Base-by-base conservation (phyloP, 2,888 invertebrate genomes). In the Ectropis crepuscularia region DNA sequence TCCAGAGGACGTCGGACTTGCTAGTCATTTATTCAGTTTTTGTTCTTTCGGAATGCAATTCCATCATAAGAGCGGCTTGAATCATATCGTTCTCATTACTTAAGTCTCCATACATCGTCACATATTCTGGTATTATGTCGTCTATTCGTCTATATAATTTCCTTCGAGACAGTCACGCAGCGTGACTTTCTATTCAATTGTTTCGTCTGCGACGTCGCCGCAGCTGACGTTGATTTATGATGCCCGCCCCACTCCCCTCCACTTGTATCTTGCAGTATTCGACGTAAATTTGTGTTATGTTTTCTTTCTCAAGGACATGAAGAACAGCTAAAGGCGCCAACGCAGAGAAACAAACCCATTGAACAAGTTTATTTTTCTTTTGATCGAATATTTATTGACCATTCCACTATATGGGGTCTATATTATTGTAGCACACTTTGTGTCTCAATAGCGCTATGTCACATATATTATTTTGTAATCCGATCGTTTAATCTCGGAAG, bases 221-320 rank as follows among this genome's bases (percentile, higher is more conserved):
- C 68, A 71, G 69, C 70, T 70, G 74, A 78, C 73, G 72, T 73
- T 71, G 69, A 67, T 71, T 68, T 69, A 75, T 68, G 63, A 71
- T 46, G n/a, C 37, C 47, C 61, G 62, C 53, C 61, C 65, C 62
- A 49, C 53, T 62, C 67, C 57, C 58, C 67, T 39, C 47, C 65
- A 68, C 67, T 67, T 70, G 48, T 60, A 57, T 55, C 69, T 70
- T 71, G 57, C 57, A 41, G 49, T 51, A 62, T 51, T 71, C 77
- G 73, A 73, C 67, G 82, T 87, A 87, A 83, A 88, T 68, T 73
- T 83, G 80, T 86, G 80, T 75, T 84, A 80, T 86, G 80, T 87
- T 90, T 89, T 90, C 83, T 90, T 88, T 85, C 86, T 84, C 79
- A 86, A 89, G 88, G 89, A 76, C 70, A 71, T 53, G 79, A 80